These are phyloP conservation scores for Camponotus floridanus DNA, from an alignment of 1,140 invertebrate genomes.

Conservation along the genomic window DNA sequence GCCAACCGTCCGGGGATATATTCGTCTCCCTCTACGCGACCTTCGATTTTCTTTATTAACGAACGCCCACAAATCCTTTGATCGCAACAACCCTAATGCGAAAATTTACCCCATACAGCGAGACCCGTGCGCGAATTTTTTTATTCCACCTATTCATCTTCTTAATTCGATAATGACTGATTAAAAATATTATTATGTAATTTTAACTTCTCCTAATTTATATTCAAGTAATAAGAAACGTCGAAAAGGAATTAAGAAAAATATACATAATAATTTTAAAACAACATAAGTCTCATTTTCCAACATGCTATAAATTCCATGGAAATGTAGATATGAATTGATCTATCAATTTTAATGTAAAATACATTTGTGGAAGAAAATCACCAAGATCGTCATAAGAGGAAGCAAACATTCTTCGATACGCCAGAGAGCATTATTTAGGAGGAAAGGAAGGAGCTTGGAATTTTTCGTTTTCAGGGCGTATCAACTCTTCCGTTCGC, in stretches of 20 bases:
- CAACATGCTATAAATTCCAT: neutral
- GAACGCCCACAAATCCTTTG: neutral
- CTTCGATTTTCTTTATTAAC: conserved; percentile 61
- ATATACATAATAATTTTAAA: neutral
- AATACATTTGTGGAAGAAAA: neutral
- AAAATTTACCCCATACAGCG: neutral
- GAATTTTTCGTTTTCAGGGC: conserved; percentile 13
- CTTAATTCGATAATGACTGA: neutral
- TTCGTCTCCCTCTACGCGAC: conserved; percentile 56
- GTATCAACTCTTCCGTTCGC: conserved; percentile 10
- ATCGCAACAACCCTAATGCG: conserved; percentile 17
- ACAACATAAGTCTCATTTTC: neutral
- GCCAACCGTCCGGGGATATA: conserved; percentile 47
- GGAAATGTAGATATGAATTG: too few relatives aligned
- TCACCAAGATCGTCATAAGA: neutral
- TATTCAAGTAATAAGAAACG: neutral
- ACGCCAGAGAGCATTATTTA: neutral
- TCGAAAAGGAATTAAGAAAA: too few relatives aligned
- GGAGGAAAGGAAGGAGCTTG: neutral
- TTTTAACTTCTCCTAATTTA: neutral
- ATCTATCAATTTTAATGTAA: neutral
- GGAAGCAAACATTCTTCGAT: neutral
- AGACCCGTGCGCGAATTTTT: neutral
- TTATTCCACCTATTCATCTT: neutral
- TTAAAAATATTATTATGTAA: neutral